phyloP scores from a whole-genome alignment of 1,140 invertebrate species.

The Eriosoma lanigerum region DNA sequence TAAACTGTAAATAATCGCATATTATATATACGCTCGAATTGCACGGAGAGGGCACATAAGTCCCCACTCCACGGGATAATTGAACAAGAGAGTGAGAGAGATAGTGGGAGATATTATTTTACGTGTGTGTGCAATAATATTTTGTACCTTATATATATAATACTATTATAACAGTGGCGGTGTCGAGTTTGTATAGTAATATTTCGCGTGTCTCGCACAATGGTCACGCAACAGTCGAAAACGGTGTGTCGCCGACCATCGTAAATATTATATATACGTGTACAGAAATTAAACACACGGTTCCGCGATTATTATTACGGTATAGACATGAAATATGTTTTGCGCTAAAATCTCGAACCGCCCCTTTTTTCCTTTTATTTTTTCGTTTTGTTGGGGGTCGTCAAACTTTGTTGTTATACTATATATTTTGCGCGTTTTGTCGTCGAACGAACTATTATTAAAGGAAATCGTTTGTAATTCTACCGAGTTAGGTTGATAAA shows the following conservation, averaged over 20 bases:
- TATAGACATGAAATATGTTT: constrained; percentile 5
- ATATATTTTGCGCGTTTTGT: background rate
- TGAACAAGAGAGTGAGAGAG: constrained; percentile 9
- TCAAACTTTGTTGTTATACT: background rate
- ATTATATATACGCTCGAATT: background rate
- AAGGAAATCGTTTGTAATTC: no score
- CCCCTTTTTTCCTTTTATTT: background rate
- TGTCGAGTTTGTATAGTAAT: background rate
- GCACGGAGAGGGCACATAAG: background rate
- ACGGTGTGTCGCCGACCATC: constrained; percentile 26
- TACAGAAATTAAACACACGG: background rate
- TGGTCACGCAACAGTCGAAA: constrained; percentile 42
- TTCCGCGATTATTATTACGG: constrained; percentile 10
- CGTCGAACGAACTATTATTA: no score
- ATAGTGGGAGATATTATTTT: background rate
- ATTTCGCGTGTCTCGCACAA: constrained; percentile 35
- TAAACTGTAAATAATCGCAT: constrained; percentile 30
- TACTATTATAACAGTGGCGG: background rate
- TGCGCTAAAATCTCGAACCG: background rate
- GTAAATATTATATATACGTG: background rate
- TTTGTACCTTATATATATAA: background rate
- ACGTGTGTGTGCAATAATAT: background rate
- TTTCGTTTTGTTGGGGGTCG: background rate
- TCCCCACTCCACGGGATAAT: background rate
- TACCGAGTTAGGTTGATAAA: no score